Conservation (phyloP, 2,797 vertebrate genomes). For the Pyrrhura leucotis region DNA sequence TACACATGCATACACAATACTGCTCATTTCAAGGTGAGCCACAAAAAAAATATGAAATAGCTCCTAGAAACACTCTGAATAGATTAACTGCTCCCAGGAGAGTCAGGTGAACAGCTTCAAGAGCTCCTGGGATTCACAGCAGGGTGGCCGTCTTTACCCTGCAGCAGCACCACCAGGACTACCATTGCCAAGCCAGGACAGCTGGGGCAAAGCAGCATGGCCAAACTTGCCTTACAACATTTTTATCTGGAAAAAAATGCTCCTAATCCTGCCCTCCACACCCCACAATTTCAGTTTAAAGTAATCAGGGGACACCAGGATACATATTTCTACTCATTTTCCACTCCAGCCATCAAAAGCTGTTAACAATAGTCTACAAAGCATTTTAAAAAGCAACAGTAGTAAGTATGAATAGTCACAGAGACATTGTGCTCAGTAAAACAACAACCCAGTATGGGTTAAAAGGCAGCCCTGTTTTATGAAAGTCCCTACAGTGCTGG, state of each 20-base stretch:
- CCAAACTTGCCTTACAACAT: rapidly evolving
- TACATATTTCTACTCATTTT: neutral
- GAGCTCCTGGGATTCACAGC: neutral
- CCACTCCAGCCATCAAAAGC: neutral
- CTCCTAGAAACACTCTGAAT: neutral
- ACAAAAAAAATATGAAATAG: neutral
- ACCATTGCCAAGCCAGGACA: rapidly evolving
- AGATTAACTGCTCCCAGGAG: neutral
- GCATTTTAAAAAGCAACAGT: neutral
- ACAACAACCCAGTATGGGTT: rapidly evolving
- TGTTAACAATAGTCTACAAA: neutral
- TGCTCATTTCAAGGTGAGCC: neutral
- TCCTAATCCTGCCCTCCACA: neutral
- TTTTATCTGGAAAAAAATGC: neutral
- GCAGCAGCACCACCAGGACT: neutral
- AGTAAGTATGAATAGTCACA: neutral
- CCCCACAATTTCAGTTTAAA: neutral
- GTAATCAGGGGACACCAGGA: neutral
- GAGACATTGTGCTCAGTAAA: neutral
- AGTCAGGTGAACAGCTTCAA: neutral
- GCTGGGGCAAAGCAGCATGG: rapidly evolving
- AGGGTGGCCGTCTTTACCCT: too few relatives aligned
- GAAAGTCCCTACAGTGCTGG: neutral
- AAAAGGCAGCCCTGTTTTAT: neutral
- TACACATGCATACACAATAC: neutral